Evolutionary conservation across 2,888 invertebrate species (phyloP).

Genomic region (Drosophila formosana): DNA sequence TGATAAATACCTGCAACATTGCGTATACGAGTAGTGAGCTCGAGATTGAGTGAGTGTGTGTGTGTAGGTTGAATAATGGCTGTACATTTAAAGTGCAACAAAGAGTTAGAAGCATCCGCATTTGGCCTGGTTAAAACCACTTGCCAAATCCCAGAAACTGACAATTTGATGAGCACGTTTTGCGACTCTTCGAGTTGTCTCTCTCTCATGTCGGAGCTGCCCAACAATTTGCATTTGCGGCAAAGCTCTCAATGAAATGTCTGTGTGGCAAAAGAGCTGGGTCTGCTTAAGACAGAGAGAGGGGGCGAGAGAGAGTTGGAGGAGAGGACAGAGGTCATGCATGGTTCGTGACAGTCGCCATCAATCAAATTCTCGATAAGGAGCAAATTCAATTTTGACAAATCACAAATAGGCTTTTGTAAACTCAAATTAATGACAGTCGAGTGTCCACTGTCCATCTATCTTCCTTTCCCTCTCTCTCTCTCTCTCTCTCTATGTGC

Average conservation of each 20-base stretch:
- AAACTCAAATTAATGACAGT: constrained; percentile 71
- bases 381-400: constrained; percentile 77
- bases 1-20: constrained; percentile 52
- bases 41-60: constrained; percentile 8
- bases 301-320: neutral
- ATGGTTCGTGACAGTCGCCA: constrained; percentile 39
- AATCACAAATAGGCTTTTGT: constrained; percentile 79
- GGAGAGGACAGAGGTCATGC: constrained; percentile 20
- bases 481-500: neutral
- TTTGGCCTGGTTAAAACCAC: constrained; percentile 35
- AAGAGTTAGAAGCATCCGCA: constrained; percentile 30
- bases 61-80: constrained; percentile 38
- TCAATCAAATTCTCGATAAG: constrained; percentile 77
- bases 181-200: constrained; percentile 24
- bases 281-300: constrained; percentile 1
- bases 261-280: constrained; percentile 5
- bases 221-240: constrained; percentile 49
- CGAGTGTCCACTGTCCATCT: constrained; percentile 12
- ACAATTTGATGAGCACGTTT: constrained; percentile 47
- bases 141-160: constrained; percentile 37
- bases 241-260: constrained; percentile 47
- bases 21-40: constrained; percentile 25
- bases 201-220: constrained; percentile 15
- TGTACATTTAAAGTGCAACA: constrained; percentile 53
- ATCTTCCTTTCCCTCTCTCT: neutral